Conservation (phyloP, 2,888 invertebrate species). For the Nyleta sp. region DNA sequence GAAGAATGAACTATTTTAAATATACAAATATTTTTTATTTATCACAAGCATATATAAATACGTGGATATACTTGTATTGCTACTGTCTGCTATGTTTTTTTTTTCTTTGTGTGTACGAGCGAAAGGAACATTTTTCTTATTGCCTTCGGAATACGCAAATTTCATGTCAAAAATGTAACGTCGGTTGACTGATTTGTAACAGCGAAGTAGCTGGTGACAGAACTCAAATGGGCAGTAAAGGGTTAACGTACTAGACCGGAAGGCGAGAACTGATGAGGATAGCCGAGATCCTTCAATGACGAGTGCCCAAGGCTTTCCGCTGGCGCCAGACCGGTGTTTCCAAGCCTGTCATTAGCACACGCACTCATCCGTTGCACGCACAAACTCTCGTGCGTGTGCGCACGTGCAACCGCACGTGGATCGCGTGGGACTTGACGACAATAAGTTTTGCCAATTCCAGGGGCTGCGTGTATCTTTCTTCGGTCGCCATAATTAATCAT, state of each 20-base stretch:
- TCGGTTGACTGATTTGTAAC: conserved; percentile 11
- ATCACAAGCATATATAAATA: too few species aligned
- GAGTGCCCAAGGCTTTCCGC: conserved; percentile 71
- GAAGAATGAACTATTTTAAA: too few species aligned
- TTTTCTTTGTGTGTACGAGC: too few species aligned
- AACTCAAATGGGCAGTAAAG: conserved; percentile 34
- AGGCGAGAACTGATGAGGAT: conserved; percentile 63
- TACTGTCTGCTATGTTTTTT: too few species aligned
- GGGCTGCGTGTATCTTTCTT: conserved; percentile 17
- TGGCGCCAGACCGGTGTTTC: conserved; percentile 76
- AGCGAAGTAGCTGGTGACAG: conserved; percentile 25
- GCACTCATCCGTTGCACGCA: conserved; percentile 76
- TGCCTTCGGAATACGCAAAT: too few species aligned
- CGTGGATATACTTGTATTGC: too few species aligned
- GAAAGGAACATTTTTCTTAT: too few species aligned
- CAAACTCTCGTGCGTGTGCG: conserved; percentile 73
- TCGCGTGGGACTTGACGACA: conserved; percentile 75
- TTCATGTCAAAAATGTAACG: too few species aligned
- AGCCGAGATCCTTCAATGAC: conserved; percentile 63
- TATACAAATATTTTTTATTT: too few species aligned
- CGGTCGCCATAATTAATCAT: conserved; percentile 29
- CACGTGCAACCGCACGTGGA: conserved; percentile 72
- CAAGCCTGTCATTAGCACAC: conserved; percentile 78
- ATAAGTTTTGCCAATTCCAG: conserved; percentile 58
- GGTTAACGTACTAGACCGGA: conserved; percentile 64